A percentile compares a stretch with the other conserved stretches of the same genome.
These are phyloP conservation scores for roundworm (Caenorhabditis elegans) DNA, from an alignment of 1,140 invertebrate genomes.

Conservation along the genomic window WBcel235 BX284605.5:10507501-10508000, in stretches of 20 bases:
- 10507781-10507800: background rate
- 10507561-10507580: background rate
- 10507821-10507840: background rate
- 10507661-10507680: background rate
- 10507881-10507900: too few species aligned
- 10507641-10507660: background rate
- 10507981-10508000: too few species aligned
- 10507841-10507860: too few species aligned
- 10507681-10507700: background rate
- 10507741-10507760: background rate
- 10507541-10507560: background rate
- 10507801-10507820: background rate
- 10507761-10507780: background rate
- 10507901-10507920: too few species aligned
- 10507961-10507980: too few species aligned
- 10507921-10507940: too few species aligned
- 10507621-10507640: background rate
- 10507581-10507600: background rate
- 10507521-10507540: background rate
- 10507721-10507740: background rate
- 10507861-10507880: too few species aligned
- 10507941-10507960: too few species aligned
- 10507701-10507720: background rate
- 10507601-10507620: background rate
- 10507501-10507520: background rate